Base-by-base conservation (phyloP, 2,888 invertebrate species). In the Brenthis daphne region DNA sequence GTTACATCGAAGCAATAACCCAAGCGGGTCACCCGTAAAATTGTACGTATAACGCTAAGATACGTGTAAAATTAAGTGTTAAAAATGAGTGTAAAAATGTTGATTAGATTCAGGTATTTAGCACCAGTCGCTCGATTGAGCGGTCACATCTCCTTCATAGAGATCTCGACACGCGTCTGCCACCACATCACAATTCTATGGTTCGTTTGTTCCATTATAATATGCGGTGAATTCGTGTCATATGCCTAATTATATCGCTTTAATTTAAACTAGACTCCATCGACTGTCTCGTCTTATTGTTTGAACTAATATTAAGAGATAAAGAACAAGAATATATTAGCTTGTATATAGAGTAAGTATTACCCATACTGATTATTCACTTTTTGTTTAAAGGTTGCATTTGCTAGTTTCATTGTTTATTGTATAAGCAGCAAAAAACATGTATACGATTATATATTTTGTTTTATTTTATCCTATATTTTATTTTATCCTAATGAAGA, bases 21-120 rank as follows among this genome's bases (percentile, higher is more conserved):
- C 61, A 65, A 72, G 61, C 73, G 75, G 73, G 76, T 73, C 74
- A 72, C 79, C 86, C 88, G 87, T 88, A 85, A 87, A 92, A 92
- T 92, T 83, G 80, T 83, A 85, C 82, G 79, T 85, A 85, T 85
- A 86, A 90, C 86, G 87, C 81, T 82, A 86, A 90, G 91, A 92
- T 92, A 91, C 86, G 92, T 91, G 89, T 90, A 88, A 91, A 92
- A 92, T 91, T 87, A 89, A 90, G 88, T 92, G 92, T 92, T 92
- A 89, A 91, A 91, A 92, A 92, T 92, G 81, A 89, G 92, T 92
- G 91, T 92, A 91, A 87, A 85, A 92, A 92, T 92, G 90, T 82
- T 92, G 92, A 92, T 92, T 92, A 89, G 92, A 85, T 87, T 75
- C 92, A 92, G 92, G 92, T 92, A 90, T 92, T 91, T 92, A 91